phyloP scores from a whole-genome alignment of 2,797 vertebrate species.

The Petrocephalus schoutedeni region DNA sequence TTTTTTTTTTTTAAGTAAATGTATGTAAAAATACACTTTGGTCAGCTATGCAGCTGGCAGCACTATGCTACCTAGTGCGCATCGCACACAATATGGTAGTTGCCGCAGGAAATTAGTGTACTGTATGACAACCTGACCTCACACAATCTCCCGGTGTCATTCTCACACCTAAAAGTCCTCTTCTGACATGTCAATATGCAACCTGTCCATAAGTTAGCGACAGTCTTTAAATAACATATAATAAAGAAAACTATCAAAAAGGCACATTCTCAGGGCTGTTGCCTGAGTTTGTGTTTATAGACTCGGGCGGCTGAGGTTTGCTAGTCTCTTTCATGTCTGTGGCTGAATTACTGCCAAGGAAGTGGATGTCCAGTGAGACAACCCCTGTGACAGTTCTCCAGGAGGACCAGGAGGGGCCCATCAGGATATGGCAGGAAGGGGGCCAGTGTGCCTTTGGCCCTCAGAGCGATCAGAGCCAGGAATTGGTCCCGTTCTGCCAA shows the following conservation, averaged over 20 bases:
- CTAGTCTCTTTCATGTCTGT: constrained; percentile 16
- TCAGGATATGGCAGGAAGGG: constrained; percentile 7
- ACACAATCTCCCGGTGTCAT: background rate
- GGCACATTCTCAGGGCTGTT: constrained; percentile 54
- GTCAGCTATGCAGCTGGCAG: too few species aligned
- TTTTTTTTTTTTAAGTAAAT: too few species aligned
- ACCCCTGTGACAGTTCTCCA: constrained; percentile 55
- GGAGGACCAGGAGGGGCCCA: constrained; percentile 16
- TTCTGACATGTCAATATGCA: background rate
- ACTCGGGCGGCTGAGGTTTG: constrained; percentile 53
- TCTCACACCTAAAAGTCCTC: background rate
- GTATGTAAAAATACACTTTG: too few species aligned
- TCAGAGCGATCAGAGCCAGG: background rate
- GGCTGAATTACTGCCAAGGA: constrained; percentile 54
- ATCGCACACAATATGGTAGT: too few species aligned
- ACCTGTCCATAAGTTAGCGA: background rate
- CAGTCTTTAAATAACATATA: background rate
- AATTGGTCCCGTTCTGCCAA: background rate
- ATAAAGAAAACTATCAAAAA: constrained; percentile 36
- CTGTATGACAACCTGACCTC: background rate
- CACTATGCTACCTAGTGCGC: too few species aligned
- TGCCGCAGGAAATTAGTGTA: too few species aligned
- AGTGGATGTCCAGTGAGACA: constrained; percentile 52
- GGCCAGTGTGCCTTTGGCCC: background rate
- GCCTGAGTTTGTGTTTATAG: constrained; percentile 59